These are phyloP conservation scores for Catalaphyllia jardinei DNA, from an alignment of 64 coral and sea anemone species.

Conservation along the genomic window DNA sequence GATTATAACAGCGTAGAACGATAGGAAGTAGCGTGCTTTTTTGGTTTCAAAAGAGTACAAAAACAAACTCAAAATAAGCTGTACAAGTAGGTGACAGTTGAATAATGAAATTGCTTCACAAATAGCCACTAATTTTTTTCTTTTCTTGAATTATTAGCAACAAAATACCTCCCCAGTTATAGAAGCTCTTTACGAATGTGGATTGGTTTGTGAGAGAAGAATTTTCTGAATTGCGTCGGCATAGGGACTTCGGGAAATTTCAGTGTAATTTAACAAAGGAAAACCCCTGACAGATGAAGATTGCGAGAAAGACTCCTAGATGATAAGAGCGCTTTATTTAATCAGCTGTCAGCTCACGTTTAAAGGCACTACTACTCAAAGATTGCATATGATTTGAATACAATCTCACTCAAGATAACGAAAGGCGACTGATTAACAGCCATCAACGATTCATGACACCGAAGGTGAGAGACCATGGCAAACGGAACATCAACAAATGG, in stretches of 20 bases:
- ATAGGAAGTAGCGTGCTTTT: background rate
- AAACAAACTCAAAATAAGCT: background rate
- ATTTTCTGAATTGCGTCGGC: background rate
- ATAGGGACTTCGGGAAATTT: background rate
- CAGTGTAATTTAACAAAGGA: background rate
- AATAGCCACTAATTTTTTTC: background rate
- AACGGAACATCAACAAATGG: background rate
- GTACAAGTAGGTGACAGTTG: background rate
- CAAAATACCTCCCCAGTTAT: background rate
- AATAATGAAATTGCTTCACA: background rate
- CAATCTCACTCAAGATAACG: background rate
- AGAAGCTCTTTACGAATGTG: background rate
- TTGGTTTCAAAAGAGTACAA: background rate
- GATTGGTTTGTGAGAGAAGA: background rate
- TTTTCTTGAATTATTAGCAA: background rate
- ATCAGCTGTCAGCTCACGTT: slow-evolving; percentile 4
- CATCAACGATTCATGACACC: background rate
- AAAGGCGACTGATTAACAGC: background rate
- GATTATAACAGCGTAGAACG: background rate
- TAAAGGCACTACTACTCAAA: background rate
- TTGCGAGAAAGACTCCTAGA: background rate
- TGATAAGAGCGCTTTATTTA: slow-evolving; percentile 35
- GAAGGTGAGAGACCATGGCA: background rate
- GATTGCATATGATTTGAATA: slow-evolving; percentile 8
- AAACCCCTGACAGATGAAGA: background rate